Conservation (phyloP, 2,888 invertebrate species). For the Ferrisia virgata region DNA sequence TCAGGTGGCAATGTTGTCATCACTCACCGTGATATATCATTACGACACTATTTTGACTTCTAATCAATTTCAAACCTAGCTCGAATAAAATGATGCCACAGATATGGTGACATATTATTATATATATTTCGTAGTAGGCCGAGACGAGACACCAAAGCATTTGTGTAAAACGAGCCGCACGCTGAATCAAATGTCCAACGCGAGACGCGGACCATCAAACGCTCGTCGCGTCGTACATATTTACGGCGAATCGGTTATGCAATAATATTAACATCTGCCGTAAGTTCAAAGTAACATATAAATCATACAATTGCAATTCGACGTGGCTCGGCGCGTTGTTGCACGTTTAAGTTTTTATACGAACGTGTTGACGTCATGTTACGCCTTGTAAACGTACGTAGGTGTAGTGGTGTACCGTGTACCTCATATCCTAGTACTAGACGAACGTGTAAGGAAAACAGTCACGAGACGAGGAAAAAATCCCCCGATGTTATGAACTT, state of each 20-base stretch:
- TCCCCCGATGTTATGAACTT: slow-evolving; percentile 1
- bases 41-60: slow-evolving; percentile 44
- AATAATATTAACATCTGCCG: slow-evolving; percentile 10
- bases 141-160: neutral
- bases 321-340: neutral
- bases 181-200: neutral
- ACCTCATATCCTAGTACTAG: neutral
- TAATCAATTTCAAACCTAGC: slow-evolving; percentile 39
- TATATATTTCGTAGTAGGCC: neutral
- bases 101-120: slow-evolving; percentile 21
- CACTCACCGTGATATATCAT: slow-evolving; percentile 43
- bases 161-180: neutral
- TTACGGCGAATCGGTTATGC: slow-evolving; percentile 6
- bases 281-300: neutral
- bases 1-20: slow-evolving; percentile 43
- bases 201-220: neutral
- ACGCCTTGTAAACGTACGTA: neutral
- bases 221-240: too few relatives aligned
- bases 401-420: neutral
- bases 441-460: neutral
- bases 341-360: neutral
- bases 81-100: slow-evolving; percentile 26
- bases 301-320: neutral
- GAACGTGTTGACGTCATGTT: neutral
- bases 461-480: neutral